Evolutionary conservation across 2,888 invertebrate genomes (phyloP).

Genomic region (Creontiades dilutus): DNA sequence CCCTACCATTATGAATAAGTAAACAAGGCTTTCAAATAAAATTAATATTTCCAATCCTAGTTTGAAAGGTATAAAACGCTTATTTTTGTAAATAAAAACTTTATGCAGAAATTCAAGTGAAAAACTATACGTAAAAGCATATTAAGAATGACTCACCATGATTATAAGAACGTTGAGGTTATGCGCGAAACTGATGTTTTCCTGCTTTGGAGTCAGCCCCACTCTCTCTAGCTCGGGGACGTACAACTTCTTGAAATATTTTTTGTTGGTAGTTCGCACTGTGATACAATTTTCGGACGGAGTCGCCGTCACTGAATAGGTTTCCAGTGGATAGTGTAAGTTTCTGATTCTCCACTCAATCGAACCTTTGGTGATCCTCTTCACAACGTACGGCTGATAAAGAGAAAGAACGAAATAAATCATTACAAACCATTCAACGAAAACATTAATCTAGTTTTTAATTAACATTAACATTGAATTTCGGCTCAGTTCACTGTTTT

Average conservation of each 20-base stretch:
- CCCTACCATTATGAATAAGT: no score
- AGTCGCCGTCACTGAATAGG: constrained; percentile 85
- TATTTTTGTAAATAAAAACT: no score
- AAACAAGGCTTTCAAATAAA: no score
- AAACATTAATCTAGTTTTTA: no score
- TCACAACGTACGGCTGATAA: constrained; percentile 84
- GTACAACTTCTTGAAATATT: constrained; percentile 87
- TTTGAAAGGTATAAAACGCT: no score
- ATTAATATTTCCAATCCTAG: no score
- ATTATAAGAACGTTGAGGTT: constrained; percentile 89
- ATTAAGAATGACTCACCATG: constrained; percentile 80
- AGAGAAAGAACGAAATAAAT: not conserved
- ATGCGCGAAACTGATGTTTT: constrained; percentile 84
- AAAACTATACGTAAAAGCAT: constrained; percentile 75
- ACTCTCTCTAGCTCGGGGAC: constrained; percentile 86
- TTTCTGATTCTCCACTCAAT: constrained; percentile 92
- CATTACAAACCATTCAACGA: not conserved
- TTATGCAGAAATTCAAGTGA: constrained; percentile 86
- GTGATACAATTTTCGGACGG: constrained; percentile 83
- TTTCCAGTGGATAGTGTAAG: constrained; percentile 85
- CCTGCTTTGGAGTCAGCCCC: constrained; percentile 82
- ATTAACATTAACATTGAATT: no score
- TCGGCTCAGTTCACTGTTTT: no score
- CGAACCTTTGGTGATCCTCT: constrained; percentile 86
- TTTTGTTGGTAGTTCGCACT: constrained; percentile 88